These are phyloP conservation scores for Phalacrocorax pelagicus DNA, from an alignment of 2,113 vertebrate species.

Conservation along the genomic window DNA sequence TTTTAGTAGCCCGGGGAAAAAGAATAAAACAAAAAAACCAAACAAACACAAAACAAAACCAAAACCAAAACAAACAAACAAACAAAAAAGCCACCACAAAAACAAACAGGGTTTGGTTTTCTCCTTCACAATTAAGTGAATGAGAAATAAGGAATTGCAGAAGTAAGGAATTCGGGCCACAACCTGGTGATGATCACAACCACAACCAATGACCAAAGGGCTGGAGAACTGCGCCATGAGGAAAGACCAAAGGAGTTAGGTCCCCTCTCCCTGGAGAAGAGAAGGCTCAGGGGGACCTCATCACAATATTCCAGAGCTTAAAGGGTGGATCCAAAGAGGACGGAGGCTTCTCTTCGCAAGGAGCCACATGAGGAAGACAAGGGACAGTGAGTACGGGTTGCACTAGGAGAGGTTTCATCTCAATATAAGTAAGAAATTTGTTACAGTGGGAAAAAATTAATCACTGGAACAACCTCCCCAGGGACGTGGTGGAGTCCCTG, in stretches of 20 bases:
- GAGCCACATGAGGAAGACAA: not conserved
- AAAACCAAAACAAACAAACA: too few species aligned
- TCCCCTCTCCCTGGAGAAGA: not conserved
- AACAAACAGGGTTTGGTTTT: too few species aligned
- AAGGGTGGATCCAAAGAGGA: too few species aligned
- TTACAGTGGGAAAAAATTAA: not conserved
- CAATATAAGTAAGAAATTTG: not conserved
- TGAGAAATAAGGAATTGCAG: not conserved
- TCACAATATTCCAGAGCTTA: not conserved
- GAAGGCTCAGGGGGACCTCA: not conserved
- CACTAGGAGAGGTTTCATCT: not conserved
- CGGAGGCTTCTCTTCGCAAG: not conserved
- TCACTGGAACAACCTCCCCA: not conserved
- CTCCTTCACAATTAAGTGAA: not conserved
- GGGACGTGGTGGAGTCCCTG: not conserved
- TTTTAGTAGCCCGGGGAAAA: not conserved
- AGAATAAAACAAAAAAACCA: not conserved
- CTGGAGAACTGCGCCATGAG: not conserved
- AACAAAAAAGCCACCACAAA: not conserved
- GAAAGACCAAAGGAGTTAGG: not conserved
- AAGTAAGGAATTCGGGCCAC: not conserved
- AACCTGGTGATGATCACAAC: not conserved
- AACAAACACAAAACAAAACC: too few species aligned
- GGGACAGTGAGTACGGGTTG: not conserved
- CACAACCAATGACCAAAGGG: not conserved